Evolutionary conservation across 2,888 invertebrate genomes (phyloP), one percentile per base, ranked within the genome.

Genomic region (Scaptomyza parva): DNA sequence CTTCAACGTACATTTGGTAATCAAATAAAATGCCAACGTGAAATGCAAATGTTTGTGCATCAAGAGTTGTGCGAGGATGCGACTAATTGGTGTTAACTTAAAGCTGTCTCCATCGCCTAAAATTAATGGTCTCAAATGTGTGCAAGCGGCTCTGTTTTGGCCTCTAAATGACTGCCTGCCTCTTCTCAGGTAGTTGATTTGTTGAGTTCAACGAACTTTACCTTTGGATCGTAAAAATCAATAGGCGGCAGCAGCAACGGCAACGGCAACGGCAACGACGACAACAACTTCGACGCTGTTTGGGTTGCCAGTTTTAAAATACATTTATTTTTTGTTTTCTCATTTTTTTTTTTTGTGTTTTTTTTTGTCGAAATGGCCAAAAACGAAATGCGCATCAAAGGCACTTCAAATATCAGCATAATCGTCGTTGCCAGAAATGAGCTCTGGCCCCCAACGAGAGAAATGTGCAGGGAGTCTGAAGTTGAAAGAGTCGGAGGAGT

Each of bases 391-490:
- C 63, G 86, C 82, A 86, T 83, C 82, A 83, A 83, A 83, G 86
- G 78, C 86, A 86, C 87, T 83, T 86, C 81, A 86, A 84, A 86
- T 73, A 76, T 77, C 75, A 76, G 71, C 73, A 77, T 76, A 76
- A 76, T 76, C 75, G 77, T 76, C 75, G 77, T 59, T 76, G 75
- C 69, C 76, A 76, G 69, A 60, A 76, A 76, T 76, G 68, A 70
- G 73, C 73, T 59, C 20, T 47, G 59, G 35, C 35, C 35, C 37
- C 28, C 11, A 14, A n/a, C 33, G 9, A 40, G 39, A 26, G 26
- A 45, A 11, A 17, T 22, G 22, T 26, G 44, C 40, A 18, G 17
- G 48, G 18, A n/a, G 52, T 35, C 37, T 14, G 70, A n/a, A 28
- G 40, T 17, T 14, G 17, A 6, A 5, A 8, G n/a, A 33, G 52